phyloP scores from a whole-genome alignment of 2,888 invertebrate species.

The Drosophila recens region DNA sequence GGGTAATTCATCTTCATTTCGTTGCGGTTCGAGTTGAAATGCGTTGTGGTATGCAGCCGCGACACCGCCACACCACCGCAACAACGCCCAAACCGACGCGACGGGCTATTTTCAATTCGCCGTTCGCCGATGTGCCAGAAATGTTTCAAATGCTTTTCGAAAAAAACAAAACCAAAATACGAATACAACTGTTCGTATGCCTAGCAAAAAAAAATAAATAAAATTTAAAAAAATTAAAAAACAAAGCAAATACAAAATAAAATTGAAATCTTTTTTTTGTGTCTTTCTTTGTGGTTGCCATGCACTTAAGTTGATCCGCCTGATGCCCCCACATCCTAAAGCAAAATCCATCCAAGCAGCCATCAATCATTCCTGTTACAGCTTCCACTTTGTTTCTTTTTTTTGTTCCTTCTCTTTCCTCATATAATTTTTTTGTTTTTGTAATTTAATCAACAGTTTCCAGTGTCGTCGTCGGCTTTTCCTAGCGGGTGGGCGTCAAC shows the following conservation, averaged over 20 bases:
- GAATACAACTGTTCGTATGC: conserved; percentile 39
- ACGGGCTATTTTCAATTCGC: conserved; percentile 70
- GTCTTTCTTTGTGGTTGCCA: conserved; percentile 41
- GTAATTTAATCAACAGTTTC: conserved; percentile 78
- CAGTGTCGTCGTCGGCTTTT: conserved; percentile 52
- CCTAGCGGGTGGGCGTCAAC: conserved; percentile 57
- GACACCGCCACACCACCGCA: conserved; percentile 49
- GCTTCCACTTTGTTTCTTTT: conserved; percentile 40
- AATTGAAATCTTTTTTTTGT: conserved; percentile 44
- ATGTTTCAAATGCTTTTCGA: conserved; percentile 76
- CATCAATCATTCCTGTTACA: conserved; percentile 69
- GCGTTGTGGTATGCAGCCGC: conserved; percentile 75
- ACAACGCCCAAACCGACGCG: conserved; percentile 28
- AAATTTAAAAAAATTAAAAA: conserved; percentile 9
- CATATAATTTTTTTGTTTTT: conserved; percentile 29
- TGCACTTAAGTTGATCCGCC: conserved; percentile 61
- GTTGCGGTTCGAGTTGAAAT: conserved; percentile 83
- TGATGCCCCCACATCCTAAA: background rate
- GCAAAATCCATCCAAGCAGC: conserved; percentile 50
- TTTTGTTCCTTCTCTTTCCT: conserved; percentile 8
- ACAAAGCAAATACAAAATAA: conserved; percentile 25
- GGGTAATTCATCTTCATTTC: conserved; percentile 84
- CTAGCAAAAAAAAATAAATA: conserved; percentile 17
- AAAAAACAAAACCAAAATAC: conserved; percentile 41
- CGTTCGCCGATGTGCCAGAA: conserved; percentile 73